Base-by-base conservation (phyloP, 2,888 invertebrate species). In the Agriopis marginaria region DNA sequence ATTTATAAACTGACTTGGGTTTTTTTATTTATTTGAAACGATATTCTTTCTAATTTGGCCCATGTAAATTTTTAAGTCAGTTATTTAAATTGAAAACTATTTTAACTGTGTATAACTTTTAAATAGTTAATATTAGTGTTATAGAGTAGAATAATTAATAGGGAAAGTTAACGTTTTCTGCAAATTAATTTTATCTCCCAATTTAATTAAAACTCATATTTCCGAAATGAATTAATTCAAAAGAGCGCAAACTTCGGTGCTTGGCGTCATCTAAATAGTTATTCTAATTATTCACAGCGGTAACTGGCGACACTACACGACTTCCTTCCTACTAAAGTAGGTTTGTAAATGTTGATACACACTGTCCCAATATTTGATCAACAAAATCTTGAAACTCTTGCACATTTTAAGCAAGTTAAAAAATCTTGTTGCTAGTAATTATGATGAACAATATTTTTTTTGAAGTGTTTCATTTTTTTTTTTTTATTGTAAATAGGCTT, bases 271-370 rank as follows among this genome's bases (percentile, higher is more conserved):
- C 73, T 69, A 73, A 77, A 78, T 74, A 75, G 72, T 72, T 68
- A 70, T 71, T 72, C 73, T 75, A 80, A 77, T 80, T 78, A 77
- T 78, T 76, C 75, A 73, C 61, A 68, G 58, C 62, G 72, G 72
- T 75, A 71, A 69, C 71, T 70, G 71, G 69, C 58, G 63, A 75
- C 66, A 69, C 68, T 76, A 68, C 56, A 73, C 74, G 50, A 56
- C 68, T 71, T 77, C 55, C 61, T 53, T 68, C 62, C 60, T 56
- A 32, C 62, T n/a, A 14, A 62, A 63, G 68, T 59, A 69, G 64
- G 73, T 75, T 72, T 76, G 70, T 72, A 65, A 51, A 59, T 17
- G 44, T 50, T 10, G 64, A 49, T 66, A 78, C 75, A 73, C 70
- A 75, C 68, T 10, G 66, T 0, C 42, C 0, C 40, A n/a, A 11